Conservation (phyloP, 2,888 invertebrate genomes). For the Mesoligia furuncula region DNA sequence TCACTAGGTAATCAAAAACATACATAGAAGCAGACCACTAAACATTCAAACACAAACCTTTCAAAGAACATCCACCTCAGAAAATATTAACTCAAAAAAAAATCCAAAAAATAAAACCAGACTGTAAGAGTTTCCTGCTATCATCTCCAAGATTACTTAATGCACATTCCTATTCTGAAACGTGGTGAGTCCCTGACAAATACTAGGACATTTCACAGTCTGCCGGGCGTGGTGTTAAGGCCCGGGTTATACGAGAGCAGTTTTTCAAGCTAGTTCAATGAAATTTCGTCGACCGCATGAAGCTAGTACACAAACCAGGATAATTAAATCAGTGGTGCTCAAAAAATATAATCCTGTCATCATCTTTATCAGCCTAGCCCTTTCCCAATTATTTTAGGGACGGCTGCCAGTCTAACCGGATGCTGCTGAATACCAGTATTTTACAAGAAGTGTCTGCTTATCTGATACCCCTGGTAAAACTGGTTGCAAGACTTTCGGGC, state of each 20-base stretch:
- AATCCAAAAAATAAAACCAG: constrained; percentile 45
- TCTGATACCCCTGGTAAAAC: too few species aligned
- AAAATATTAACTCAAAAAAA: constrained; percentile 49
- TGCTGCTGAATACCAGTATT: too few species aligned
- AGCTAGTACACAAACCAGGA: not conserved
- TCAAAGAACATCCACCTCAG: constrained; percentile 11
- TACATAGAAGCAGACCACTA: too few species aligned
- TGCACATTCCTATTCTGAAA: constrained; percentile 67
- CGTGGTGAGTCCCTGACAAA: constrained; percentile 78
- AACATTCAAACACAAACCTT: constrained; percentile 10
- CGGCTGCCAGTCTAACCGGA: too few species aligned
- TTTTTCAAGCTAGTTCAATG: too few species aligned
- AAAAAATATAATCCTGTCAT: too few species aligned
- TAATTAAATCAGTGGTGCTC: not conserved
- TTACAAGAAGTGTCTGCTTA: too few species aligned
- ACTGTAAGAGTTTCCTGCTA: constrained; percentile 65
- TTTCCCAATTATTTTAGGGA: too few species aligned
- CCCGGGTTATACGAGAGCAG: too few species aligned
- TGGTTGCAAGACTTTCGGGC: too few species aligned
- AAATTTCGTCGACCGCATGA: not conserved
- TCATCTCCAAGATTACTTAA: constrained; percentile 67
- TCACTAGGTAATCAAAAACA: too few species aligned
- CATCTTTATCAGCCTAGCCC: too few species aligned
- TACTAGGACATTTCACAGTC: constrained; percentile 87
- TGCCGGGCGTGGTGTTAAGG: constrained; percentile 77